A percentile compares a stretch with the other conserved stretches of the same genome.
phyloP scores from a whole-genome alignment of 1,140 invertebrate genomes.

The Berghia stephanieae region DNA sequence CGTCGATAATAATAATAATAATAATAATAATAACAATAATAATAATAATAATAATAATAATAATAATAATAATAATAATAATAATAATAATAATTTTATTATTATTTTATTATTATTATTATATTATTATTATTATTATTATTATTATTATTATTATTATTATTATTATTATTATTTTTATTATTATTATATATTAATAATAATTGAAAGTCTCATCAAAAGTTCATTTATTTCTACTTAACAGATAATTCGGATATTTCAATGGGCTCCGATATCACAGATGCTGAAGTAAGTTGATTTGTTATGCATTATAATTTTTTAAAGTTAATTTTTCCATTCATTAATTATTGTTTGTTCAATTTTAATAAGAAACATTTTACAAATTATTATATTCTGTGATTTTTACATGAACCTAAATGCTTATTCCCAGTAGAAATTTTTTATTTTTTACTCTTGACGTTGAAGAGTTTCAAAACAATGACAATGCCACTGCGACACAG shows the following conservation, averaged over 20 bases:
- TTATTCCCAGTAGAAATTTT: background rate
- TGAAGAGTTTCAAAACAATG: too few species aligned
- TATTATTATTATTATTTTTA: background rate
- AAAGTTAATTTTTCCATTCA: background rate
- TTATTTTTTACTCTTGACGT: background rate
- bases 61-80: too few species aligned
- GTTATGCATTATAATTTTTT: background rate
- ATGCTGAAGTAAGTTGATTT: conserved; percentile 8
- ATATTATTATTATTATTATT: background rate
- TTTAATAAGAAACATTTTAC: background rate
- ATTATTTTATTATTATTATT: too few species aligned
- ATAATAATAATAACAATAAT: too few species aligned
- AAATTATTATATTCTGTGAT: background rate
- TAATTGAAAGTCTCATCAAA: background rate
- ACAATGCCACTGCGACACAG: too few species aligned
- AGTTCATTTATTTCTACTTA: conserved; percentile 12
- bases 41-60: too few species aligned
- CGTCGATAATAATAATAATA: too few species aligned
- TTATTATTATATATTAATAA: background rate
- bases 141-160: background rate
- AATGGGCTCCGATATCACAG: conserved; percentile 23
- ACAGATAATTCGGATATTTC: conserved; percentile 37
- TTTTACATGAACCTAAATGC: background rate
- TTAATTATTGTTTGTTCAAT: background rate
- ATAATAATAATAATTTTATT: too few species aligned